A percentile compares a stretch with the other conserved stretches of the same genome.
Evolutionary conservation across 2,888 invertebrate species (phyloP).

Genomic region (Heliconius erato): DNA sequence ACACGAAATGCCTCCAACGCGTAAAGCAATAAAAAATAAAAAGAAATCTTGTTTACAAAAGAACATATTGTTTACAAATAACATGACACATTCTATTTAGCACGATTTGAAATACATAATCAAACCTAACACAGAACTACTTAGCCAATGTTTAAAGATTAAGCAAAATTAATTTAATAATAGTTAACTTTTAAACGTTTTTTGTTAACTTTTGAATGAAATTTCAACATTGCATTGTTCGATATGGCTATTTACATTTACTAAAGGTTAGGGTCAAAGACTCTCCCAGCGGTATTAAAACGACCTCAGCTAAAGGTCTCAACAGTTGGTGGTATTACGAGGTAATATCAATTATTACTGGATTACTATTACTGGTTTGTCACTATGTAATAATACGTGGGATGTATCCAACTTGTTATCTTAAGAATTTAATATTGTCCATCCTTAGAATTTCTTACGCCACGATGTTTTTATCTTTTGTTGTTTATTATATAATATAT

Average conservation of each 20-base stretch:
- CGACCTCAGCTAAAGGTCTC: slow-evolving; percentile 26
- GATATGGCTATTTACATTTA: slow-evolving; percentile 9
- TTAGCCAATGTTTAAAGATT: neutral
- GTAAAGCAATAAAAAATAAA: no score
- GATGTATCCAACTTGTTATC: neutral
- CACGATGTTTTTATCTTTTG: neutral
- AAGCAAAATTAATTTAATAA: neutral
- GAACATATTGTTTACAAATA: no score
- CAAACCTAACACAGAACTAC: neutral
- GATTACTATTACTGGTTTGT: neutral
- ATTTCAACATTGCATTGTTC: slow-evolving; percentile 9
- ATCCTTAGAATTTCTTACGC: neutral
- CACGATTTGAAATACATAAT: neutral
- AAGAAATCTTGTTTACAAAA: no score
- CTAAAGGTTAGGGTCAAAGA: slow-evolving; percentile 36
- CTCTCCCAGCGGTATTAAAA: slow-evolving; percentile 5
- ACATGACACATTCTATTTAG: no score
- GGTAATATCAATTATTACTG: slow-evolving; percentile 25
- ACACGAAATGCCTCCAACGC: no score
- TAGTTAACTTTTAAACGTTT: no score
- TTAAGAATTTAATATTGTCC: neutral
- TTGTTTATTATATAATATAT: neutral
- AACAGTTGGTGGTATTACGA: neutral
- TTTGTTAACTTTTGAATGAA: neutral
- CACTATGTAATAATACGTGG: neutral